Evolutionary conservation across 2,113 vertebrate genomes (phyloP), one percentile per base, ranked within the genome.

Genomic region (Stomatorhinus ivindoensis): DNA sequence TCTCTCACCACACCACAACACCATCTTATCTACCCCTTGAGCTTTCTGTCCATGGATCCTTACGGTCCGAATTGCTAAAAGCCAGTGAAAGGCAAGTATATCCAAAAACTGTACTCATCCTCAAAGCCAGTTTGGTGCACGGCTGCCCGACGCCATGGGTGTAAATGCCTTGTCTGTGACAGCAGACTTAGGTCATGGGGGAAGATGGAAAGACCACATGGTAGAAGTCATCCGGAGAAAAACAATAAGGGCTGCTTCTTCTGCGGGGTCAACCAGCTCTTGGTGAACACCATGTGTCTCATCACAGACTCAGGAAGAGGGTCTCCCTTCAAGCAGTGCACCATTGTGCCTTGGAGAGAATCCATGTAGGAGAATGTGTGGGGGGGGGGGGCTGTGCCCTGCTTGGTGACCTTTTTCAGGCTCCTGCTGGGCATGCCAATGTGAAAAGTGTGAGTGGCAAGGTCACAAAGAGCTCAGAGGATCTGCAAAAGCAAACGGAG

Each of bases 161-260:
- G 46, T 21, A 51, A 80, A 73, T 76, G 46, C 42, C 27, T 82
- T 82, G 47, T 53, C 47, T 53, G 31, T 50, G 73, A 89, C 46
- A 42, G 47, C 48, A 53, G 69, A 48, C 46, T 51, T 76, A 46
- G 73, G 73, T 51, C 48, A 51, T 44, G 69, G 61, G 55, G 48
- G 47, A 55, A 89, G 69, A 83, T 89, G 88, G 47, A 51, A 89
- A 82, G 48, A 88, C 88, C 88, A 89, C 44, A 82, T 89, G 88
- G 48, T 39, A 27, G 13, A 89, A 24, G 27, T 39, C 27, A 53
- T 89, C 50, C 69, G 17, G 73, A 21, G 47, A 76, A 44, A 82
- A 21, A 50, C 35, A 27, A 39, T 3, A 55, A 53, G 48, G 44
- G 19, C 88, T 65, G 27, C 61, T 55, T 17, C 10, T 84, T 82